Conservation (phyloP, 1,140 invertebrate species). For the Saccostrea cuccullata region DNA sequence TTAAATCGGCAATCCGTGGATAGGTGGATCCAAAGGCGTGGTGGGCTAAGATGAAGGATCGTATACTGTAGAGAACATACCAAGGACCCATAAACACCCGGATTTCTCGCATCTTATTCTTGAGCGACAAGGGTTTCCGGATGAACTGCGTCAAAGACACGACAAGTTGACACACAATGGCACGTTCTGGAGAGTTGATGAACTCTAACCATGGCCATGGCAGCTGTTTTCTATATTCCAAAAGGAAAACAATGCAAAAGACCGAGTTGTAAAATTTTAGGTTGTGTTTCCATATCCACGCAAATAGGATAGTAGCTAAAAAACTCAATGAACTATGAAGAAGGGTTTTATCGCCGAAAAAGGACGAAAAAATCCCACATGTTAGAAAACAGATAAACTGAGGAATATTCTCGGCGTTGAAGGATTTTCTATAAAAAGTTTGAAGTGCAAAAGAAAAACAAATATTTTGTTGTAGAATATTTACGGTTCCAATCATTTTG, state of each 20-base stretch:
- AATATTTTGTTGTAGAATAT: background rate
- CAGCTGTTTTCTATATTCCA: background rate
- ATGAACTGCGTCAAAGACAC: slow-evolving; percentile 4
- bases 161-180: background rate
- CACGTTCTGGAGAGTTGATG: background rate
- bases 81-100: background rate
- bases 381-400: background rate
- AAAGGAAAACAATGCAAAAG: background rate
- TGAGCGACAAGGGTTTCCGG: background rate
- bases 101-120: background rate
- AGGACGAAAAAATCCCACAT: background rate
- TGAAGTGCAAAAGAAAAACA: background rate
- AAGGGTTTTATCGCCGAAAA: background rate
- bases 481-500: background rate
- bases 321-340: background rate
- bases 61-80: background rate
- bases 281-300: background rate
- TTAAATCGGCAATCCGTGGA: background rate
- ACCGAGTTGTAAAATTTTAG: background rate
- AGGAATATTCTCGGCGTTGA: background rate
- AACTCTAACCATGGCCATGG: background rate
- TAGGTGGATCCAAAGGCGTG: background rate
- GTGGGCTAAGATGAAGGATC: background rate
- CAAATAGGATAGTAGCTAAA: background rate
- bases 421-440: background rate